A percentile compares a stretch with the other conserved stretches of the same genome.
Evolutionary conservation across 2,797 vertebrate genomes (phyloP).

Genomic region (Glyptemys insculpta): DNA sequence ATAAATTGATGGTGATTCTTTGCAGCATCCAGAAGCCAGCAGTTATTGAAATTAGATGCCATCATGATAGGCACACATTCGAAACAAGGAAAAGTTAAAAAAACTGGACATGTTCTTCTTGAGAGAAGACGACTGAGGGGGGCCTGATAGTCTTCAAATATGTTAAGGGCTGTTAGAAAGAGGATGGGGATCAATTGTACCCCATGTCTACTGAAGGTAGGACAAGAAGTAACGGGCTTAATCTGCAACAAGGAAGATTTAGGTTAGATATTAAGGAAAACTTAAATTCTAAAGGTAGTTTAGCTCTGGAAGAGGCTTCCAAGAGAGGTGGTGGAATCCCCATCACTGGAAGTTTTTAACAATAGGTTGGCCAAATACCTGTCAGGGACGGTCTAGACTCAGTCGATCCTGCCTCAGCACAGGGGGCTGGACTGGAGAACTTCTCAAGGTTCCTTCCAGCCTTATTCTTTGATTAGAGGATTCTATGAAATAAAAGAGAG

Average conservation of each 20-base stretch:
- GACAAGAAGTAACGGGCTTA: background rate
- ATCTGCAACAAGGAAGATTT: background rate
- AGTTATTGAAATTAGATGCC: background rate
- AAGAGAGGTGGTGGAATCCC: too few relatives aligned
- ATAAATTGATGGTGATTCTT: background rate
- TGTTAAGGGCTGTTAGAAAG: background rate
- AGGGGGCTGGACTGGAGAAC: background rate
- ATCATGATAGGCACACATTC: background rate
- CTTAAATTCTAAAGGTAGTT: background rate
- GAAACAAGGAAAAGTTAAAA: background rate
- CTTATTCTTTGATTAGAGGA: background rate
- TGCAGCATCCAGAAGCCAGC: background rate
- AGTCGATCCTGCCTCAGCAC: background rate
- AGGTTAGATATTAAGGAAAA: background rate
- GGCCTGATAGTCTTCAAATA: background rate
- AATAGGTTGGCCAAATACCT: too few relatives aligned
- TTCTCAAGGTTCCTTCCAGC: too few relatives aligned
- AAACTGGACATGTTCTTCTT: background rate
- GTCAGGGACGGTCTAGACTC: too few relatives aligned
- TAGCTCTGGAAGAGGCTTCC: background rate
- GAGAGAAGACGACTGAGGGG: background rate
- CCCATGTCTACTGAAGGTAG: background rate
- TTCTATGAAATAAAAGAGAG: background rate
- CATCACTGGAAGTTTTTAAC: too few relatives aligned
- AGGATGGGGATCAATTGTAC: background rate